Conservation (phyloP, 2,797 vertebrate genomes). For the Sebastes oblongus region DNA sequence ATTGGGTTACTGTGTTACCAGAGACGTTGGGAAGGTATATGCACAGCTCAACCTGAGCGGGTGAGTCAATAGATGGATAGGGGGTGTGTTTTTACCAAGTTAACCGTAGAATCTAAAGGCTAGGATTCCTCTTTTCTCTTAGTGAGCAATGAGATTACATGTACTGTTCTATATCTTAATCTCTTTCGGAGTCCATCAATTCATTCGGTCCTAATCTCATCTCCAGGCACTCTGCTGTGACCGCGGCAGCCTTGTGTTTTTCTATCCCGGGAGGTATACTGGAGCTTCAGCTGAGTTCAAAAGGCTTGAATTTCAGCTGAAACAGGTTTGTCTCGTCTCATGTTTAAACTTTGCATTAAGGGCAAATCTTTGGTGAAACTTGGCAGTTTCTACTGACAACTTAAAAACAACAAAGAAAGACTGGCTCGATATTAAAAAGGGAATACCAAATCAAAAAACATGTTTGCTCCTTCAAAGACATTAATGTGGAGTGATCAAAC, state of each 20-base stretch:
- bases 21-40: neutral
- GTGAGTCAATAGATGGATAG: conserved; percentile 38
- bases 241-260: conserved; percentile 51
- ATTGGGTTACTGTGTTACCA: conserved; percentile 39
- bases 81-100: conserved; percentile 46
- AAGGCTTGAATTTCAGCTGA: conserved; percentile 33
- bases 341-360: conserved; percentile 16
- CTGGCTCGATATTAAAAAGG: conserved; percentile 39
- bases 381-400: conserved; percentile 22
- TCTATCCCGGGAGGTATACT: conserved; percentile 12
- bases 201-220: conserved; percentile 76
- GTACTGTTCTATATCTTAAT: conserved; percentile 79
- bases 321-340: conserved; percentile 33
- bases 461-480: conserved; percentile 53
- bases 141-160: conserved; percentile 78
- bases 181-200: conserved; percentile 76
- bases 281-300: conserved; percentile 31
- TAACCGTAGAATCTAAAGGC: conserved; percentile 64
- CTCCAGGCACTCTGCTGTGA: conserved; percentile 65
- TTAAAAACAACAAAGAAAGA: conserved; percentile 40
- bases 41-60: conserved; percentile 15
- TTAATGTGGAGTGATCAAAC: conserved; percentile 59
- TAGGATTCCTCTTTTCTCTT: conserved; percentile 68
- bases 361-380: conserved; percentile 15
- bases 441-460: conserved; percentile 58